Base-by-base conservation (phyloP, 2,888 invertebrate genomes). In the Heliconius cydno region DNA sequence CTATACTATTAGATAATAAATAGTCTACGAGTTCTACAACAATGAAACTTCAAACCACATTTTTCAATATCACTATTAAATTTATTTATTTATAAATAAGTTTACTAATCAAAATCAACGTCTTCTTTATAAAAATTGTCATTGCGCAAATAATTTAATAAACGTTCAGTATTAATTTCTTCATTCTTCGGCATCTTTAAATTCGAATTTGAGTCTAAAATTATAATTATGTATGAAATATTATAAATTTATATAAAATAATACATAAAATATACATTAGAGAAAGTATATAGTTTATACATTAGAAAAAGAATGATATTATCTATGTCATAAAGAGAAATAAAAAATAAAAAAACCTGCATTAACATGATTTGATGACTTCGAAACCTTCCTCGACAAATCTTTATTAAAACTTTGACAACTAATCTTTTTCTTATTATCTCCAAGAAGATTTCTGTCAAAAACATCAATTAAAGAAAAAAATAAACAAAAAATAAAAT, bases 111-210 rank as follows among this genome's bases (percentile, higher is more conserved):
- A 34, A 93, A 84, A 77, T 93, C 91, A 1, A 88, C 90, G 9
- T 89, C 81, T 75, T 87, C 87, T 67, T 82, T 85, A 46, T 89
- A 88, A 0, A 88, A 88, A 70, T 91, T 92, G n/a, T 86, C 86
- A 78, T 87, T 86, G 2, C 90, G 87, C 34, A 93, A 83, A 78
- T 87, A 89, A 22, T 88, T 88, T n/a, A 93, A 84, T 1, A 94
- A 83, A 52, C 86, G 89, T 67, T 92, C 91, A 13, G 93, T 89
- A 72, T 90, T 93, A 22, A 93, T 87, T 57, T 92, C 90, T 76
- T 90, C 90, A 65, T 86, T 88, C 68, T 85, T 87, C 77, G 65
- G 80, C 60, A 80, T 75, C 79, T 83, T 83, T 60, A 83, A 78
- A 34, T 79, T 83, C 73, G 68, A 67, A 67, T 76, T 79, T 38